Base-by-base conservation (phyloP, 2,797 vertebrate species). In the Orientallactaga sibirica region DNA sequence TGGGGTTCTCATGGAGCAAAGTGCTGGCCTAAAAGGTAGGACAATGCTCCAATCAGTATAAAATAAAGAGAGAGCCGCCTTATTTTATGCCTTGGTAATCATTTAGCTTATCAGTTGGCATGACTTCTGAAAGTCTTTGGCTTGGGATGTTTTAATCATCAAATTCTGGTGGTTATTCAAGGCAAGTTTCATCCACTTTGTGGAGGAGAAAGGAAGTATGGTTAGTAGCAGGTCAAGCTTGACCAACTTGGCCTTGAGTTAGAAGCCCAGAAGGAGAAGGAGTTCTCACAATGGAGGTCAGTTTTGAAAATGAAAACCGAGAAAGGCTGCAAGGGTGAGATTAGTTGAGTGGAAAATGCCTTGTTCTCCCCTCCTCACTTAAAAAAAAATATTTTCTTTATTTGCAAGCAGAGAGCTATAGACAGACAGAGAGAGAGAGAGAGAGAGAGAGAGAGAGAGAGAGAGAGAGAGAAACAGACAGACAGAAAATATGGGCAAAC, bases 41-140 rank as follows among this genome's bases (percentile, higher is more conserved):
- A 43, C 1, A 16, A 89, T 29, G 64, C 5, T 20, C 29, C 15
- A n/a, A 85, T 76, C 37, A 27, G 64, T 43, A 70, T 12, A 83
- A 74, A 96, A 90, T 85, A 93, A 96, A 96, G 94, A 48, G n/a
- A 70, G 62, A 27, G 19, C 64, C 0, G 1, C 76, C 48, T 83
- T 52, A 62, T 88, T 92, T 96, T 92, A 86, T 95, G 80, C 76
- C 80, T 90, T 88, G 70, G 61, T 74, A 70, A 89, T 88, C 77
- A 93, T 96, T 95, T 88, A 55, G 33, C 83, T 96, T 96, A 95
- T 96, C 93, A 93, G n/a, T 94, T 96, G 91, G 94, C 87, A 79
- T 48, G 58, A 84, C 89, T 95, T 93, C 89, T 92, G 78, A 93
- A 91, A 82, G 68, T 86, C 93, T 89, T 78, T 74, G 81, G 66